Evolutionary conservation across 2,888 invertebrate genomes (phyloP).

Genomic region (Malthinus flaveolus): DNA sequence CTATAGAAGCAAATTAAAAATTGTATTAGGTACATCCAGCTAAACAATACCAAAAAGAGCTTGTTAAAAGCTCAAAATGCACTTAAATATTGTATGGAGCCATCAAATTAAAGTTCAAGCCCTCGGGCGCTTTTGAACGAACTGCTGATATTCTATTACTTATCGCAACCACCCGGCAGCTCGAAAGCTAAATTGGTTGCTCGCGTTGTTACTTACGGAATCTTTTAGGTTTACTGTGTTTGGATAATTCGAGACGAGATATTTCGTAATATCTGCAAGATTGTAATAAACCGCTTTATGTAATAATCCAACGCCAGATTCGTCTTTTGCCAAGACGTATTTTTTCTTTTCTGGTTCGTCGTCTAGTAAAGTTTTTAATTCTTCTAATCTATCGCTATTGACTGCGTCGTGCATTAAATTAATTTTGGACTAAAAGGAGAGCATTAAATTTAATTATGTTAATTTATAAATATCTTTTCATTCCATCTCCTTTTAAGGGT

Average conservation of each 20-base stretch:
- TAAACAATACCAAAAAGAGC: neutral
- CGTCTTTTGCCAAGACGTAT: slow-evolving; percentile 66
- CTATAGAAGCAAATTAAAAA: slow-evolving; percentile 48
- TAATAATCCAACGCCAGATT: slow-evolving; percentile 71
- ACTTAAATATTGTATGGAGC: too few species aligned
- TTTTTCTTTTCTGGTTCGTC: slow-evolving; percentile 57
- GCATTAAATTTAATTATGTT: neutral
- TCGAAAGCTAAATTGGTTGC: too few species aligned
- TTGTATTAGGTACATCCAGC: neutral
- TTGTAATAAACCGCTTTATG: slow-evolving; percentile 82
- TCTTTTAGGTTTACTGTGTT: slow-evolving; percentile 68
- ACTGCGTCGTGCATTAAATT: slow-evolving; percentile 77
- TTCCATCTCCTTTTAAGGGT: too few species aligned
- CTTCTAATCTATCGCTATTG: slow-evolving; percentile 70
- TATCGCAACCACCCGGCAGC: too few species aligned
- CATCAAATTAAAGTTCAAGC: too few species aligned
- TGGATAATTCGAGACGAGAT: slow-evolving; percentile 71
- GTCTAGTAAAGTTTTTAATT: slow-evolving; percentile 62
- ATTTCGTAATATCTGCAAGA: slow-evolving; percentile 71
- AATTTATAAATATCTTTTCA: too few species aligned
- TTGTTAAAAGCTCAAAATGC: too few species aligned
- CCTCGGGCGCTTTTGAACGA: too few species aligned
- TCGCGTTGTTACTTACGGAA: slow-evolving; percentile 70
- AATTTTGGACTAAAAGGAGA: slow-evolving; percentile 65
- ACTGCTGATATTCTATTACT: too few species aligned